Conservation (phyloP, 2,113 vertebrate species). For the Xerus inauris region DNA sequence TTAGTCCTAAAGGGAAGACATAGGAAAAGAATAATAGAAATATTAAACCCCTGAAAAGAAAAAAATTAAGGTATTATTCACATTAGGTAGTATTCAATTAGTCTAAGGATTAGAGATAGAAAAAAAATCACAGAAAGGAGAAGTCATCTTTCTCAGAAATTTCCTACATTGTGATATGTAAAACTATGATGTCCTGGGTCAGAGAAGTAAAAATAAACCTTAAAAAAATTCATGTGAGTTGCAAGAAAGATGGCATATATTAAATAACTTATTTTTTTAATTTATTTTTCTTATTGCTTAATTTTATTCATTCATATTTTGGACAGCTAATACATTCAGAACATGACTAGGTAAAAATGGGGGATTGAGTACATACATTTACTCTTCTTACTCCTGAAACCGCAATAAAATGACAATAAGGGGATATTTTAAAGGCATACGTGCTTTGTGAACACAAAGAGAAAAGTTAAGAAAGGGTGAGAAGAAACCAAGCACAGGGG, state of each 20-base stretch:
- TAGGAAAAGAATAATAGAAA: slow-evolving; percentile 44
- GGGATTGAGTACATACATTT: background rate
- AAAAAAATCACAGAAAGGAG: slow-evolving; percentile 41
- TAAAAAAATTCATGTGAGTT: slow-evolving; percentile 11
- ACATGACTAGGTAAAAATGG: background rate
- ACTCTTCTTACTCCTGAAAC: background rate
- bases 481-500: background rate
- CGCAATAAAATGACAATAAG: background rate
- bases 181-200: background rate
- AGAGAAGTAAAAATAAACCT: background rate
- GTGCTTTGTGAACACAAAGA: background rate
- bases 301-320: background rate
- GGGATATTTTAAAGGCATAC: background rate
- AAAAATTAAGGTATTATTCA: slow-evolving; percentile 20
- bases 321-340: background rate
- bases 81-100: background rate
- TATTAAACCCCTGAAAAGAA: background rate
- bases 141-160: slow-evolving; percentile 43
- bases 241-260: background rate
- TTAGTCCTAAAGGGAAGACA: background rate
- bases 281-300: background rate
- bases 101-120: slow-evolving; percentile 38
- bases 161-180: background rate
- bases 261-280: background rate
- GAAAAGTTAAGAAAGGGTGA: background rate